These are phyloP conservation scores for Gnathonemus longibarbis DNA, from an alignment of 2,113 vertebrate genomes.

Conservation along the genomic window DNA sequence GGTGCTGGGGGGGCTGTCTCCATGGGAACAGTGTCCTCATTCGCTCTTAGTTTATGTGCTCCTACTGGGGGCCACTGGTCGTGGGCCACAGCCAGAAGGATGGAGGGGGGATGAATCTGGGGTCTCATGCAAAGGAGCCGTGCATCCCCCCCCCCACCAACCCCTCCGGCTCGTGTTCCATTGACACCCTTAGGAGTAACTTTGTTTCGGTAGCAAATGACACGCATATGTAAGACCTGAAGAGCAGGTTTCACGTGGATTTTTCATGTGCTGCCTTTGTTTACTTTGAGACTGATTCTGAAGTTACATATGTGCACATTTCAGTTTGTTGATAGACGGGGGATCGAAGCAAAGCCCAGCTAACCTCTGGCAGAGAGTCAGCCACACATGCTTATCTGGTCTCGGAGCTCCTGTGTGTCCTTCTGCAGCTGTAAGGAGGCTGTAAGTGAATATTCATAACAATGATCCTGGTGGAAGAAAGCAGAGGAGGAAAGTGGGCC, in stretches of 20 bases:
- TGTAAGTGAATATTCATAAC: neutral
- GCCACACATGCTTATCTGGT: neutral
- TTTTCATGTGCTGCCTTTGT: conserved; percentile 43
- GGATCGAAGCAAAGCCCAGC: neutral
- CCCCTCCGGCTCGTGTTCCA: conserved; percentile 17
- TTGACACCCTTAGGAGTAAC: conserved; percentile 52
- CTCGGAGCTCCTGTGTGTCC: neutral
- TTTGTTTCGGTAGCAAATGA: conserved; percentile 60
- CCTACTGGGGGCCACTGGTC: conserved; percentile 55
- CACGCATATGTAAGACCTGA: conserved; percentile 61
- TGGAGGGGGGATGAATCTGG: conserved; percentile 10
- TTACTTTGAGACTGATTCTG: neutral
- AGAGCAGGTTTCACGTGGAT: conserved; percentile 54
- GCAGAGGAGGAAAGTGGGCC: neutral
- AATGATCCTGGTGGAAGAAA: neutral
- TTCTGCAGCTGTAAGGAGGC: neutral
- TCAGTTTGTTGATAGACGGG: neutral
- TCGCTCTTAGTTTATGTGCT: conserved; percentile 17
- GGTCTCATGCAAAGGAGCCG: conserved; percentile 18
- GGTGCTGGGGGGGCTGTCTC: conserved; percentile 44
- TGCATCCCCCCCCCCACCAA: neutral
- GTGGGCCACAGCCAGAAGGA: conserved; percentile 39
- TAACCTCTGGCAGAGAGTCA: neutral
- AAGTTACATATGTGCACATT: neutral
- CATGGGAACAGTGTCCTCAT: conserved; percentile 60